Conservation (phyloP, 2,797 vertebrate species). For the Anguilla marmorata region DNA sequence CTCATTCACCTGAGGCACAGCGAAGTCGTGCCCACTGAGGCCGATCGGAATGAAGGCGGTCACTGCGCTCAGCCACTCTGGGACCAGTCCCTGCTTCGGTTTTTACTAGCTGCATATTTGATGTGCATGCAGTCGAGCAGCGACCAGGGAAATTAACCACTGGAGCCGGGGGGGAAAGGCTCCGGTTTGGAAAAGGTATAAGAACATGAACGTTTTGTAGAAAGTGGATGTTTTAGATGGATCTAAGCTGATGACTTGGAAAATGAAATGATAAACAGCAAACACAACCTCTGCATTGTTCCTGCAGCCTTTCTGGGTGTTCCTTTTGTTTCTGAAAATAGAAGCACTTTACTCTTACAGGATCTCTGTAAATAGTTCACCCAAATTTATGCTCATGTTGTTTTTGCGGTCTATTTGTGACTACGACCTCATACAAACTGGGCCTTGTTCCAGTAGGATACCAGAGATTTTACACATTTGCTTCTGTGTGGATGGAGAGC, state of each 20-base stretch:
- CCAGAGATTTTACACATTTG: neutral
- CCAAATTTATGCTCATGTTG: neutral
- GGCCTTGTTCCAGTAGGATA: neutral
- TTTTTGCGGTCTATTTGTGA: neutral
- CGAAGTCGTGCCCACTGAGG: neutral
- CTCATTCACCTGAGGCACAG: slow-evolving; percentile 13
- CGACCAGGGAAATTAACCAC: neutral
- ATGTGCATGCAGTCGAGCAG: neutral
- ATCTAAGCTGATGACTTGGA: neutral
- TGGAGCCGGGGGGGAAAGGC: neutral
- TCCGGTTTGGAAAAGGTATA: neutral
- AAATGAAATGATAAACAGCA: neutral
- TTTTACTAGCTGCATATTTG: slow-evolving; percentile 6
- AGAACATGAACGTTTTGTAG: neutral
- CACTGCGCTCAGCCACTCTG: neutral
- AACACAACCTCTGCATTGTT: neutral
- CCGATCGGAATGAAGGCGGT: neutral
- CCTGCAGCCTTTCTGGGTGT: neutral
- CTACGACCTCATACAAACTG: neutral
- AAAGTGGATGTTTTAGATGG: neutral
- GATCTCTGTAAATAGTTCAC: neutral
- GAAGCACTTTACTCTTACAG: neutral
- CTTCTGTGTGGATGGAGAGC: neutral
- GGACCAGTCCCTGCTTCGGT: neutral
- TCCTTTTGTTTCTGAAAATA: neutral